phyloP scores from a whole-genome alignment of 2,113 vertebrate species.

The Ariopsis seemanni region DNA sequence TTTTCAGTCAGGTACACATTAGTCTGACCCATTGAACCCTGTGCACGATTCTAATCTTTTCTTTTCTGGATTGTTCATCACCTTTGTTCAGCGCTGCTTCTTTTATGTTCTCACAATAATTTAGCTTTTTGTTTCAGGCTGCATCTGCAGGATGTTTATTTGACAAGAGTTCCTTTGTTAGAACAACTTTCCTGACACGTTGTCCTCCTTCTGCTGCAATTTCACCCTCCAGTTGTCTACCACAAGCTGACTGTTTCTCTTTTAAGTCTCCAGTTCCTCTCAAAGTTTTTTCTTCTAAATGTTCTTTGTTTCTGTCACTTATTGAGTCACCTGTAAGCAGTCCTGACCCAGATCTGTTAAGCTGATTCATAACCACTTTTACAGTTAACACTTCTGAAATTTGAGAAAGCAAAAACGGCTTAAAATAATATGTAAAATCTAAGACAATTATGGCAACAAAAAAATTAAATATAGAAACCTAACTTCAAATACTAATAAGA shows the following conservation, averaged over 20 bases:
- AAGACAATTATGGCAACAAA: background rate
- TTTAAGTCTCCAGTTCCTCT: background rate
- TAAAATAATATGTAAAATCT: background rate
- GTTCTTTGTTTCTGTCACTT: background rate
- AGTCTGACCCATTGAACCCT: background rate
- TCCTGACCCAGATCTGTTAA: background rate
- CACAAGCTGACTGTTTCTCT: background rate
- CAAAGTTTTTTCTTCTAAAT: background rate
- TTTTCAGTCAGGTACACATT: background rate
- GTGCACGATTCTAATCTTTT: background rate
- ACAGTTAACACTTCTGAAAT: background rate
- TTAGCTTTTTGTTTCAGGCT: background rate
- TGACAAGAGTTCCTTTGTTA: slow-evolving; percentile 7
- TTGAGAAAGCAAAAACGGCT: background rate
- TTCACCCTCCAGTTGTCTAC: background rate
- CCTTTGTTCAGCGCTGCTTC: background rate
- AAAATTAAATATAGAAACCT: background rate
- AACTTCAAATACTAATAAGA: background rate
- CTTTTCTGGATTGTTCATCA: background rate
- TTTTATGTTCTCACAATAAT: background rate
- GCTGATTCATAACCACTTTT: background rate
- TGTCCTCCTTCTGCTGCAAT: background rate
- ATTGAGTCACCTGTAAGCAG: background rate
- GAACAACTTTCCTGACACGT: too few relatives aligned
- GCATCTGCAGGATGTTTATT: background rate